Conservation (phyloP, 2,113 vertebrate species). For the Notothenia rossii region DNA sequence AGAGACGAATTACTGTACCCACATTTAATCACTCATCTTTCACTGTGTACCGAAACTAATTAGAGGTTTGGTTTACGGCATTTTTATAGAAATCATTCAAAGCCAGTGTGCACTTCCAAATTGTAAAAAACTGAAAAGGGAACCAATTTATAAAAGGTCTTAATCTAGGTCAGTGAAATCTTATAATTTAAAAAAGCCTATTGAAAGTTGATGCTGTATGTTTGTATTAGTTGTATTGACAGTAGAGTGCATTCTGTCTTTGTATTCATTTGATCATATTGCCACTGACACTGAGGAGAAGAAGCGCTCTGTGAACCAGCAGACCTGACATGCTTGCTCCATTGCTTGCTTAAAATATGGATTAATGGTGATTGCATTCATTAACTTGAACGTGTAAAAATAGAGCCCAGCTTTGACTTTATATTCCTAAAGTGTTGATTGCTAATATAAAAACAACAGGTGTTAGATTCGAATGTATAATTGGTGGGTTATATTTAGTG, state of each 20-base stretch:
- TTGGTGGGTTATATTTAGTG: background rate
- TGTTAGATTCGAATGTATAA: conserved; percentile 14
- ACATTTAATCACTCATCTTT: background rate
- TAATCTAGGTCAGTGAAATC: conserved; percentile 12
- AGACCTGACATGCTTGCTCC: conserved; percentile 1
- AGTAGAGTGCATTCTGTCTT: background rate
- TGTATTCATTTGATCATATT: conserved; percentile 5
- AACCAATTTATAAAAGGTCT: conserved; percentile 1
- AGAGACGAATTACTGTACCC: background rate
- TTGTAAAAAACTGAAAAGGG: background rate
- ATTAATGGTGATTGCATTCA: background rate
- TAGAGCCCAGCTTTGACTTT: background rate
- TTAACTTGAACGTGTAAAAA: background rate
- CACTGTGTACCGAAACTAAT: background rate
- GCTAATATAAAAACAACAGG: conserved; percentile 33
- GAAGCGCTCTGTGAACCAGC: background rate
- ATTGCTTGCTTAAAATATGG: background rate
- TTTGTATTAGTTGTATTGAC: background rate
- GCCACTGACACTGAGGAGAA: background rate
- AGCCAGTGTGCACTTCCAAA: background rate
- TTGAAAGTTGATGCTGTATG: background rate
- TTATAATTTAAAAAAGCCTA: background rate
- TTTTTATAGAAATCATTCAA: background rate
- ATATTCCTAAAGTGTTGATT: conserved; percentile 8
- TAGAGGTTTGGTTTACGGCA: background rate